Evolutionary conservation across 2,888 invertebrate genomes (phyloP).

Genomic region (Caenorhabditis wallacei): DNA sequence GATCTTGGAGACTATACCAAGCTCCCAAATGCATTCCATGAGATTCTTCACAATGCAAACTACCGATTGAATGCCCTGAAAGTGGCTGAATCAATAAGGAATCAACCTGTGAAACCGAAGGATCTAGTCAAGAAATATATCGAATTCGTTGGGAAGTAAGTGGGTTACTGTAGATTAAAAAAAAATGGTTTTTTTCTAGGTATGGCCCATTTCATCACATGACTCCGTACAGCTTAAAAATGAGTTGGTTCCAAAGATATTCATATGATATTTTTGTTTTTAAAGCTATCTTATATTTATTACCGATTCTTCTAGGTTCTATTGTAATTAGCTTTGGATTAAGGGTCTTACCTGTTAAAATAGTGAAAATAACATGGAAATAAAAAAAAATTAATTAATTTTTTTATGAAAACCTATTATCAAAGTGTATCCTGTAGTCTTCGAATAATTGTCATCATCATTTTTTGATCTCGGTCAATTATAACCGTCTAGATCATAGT

Average conservation of each 20-base stretch:
- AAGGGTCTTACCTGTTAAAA: neutral
- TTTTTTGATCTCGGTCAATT: too few species aligned
- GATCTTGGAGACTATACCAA: constrained; percentile 19
- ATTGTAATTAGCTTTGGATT: neutral
- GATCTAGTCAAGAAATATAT: constrained; percentile 22
- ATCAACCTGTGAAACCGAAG: constrained; percentile 18
- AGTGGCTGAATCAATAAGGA: neutral
- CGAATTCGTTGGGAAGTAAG: constrained; percentile 40
- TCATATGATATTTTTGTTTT: constrained; percentile 24
- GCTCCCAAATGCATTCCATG: constrained; percentile 1
- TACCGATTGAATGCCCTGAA: constrained; percentile 4
- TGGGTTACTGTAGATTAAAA: neutral
- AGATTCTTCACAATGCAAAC: constrained; percentile 13
- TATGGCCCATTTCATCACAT: constrained; percentile 32
- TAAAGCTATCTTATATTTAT: neutral
- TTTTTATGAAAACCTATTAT: too few species aligned
- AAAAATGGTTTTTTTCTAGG: neutral
- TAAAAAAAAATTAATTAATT: neutral
- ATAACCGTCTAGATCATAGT: too few species aligned
- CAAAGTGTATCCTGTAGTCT: too few species aligned
- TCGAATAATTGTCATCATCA: too few species aligned
- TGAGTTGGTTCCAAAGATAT: constrained; percentile 16
- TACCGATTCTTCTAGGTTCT: neutral
- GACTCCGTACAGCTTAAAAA: constrained; percentile 30
- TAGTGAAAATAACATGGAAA: neutral